phyloP scores from a whole-genome alignment of 2,113 vertebrate genomes.

The Diglossa brunneiventris region DNA sequence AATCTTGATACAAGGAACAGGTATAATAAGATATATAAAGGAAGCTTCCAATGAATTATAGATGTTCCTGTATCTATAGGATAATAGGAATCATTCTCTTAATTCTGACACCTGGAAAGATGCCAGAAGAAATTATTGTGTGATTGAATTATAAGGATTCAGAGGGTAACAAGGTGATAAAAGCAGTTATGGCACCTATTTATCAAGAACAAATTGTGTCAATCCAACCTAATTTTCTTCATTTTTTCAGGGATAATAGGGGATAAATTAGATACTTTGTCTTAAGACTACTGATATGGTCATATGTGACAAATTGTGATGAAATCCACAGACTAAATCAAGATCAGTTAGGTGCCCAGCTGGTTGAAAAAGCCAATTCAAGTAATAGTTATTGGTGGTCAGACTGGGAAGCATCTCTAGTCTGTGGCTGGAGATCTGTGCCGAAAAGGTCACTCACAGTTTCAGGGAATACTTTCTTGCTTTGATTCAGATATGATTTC shows the following conservation, averaged over 20 bases:
- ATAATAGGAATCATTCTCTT: neutral
- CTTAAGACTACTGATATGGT: neutral
- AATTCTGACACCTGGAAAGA: neutral
- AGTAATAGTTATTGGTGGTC: neutral
- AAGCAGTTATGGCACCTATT: neutral
- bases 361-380: neutral
- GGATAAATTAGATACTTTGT: neutral
- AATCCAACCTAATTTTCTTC: neutral
- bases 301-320: neutral
- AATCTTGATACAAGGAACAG: neutral
- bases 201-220: neutral
- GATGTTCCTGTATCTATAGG: neutral
- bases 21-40: neutral
- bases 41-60: neutral
- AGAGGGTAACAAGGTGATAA: conserved; percentile 21
- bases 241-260: neutral
- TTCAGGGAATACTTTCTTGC: neutral
- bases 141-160: conserved; percentile 3
- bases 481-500: neutral
- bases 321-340: neutral
- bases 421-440: neutral
- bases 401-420: neutral
- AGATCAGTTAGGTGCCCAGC: neutral
- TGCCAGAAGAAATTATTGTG: neutral
- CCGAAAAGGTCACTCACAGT: neutral